Evolutionary conservation across 2,888 invertebrate species (phyloP).

Genomic region (Protophormia terraenovae): DNA sequence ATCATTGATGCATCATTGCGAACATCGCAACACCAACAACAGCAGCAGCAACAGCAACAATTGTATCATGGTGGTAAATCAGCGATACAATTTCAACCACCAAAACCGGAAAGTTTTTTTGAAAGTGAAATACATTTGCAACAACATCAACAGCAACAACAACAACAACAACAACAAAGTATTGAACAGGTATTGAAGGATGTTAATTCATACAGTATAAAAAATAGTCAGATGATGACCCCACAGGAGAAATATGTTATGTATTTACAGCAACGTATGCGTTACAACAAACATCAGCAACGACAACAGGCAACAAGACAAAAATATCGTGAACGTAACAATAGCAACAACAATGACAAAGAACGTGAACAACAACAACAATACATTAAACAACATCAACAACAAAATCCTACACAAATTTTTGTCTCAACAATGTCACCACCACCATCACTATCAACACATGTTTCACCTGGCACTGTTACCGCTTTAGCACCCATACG

Average conservation of each 20-base stretch:
- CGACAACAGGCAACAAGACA: conserved; percentile 59
- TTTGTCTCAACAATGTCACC: conserved; percentile 70
- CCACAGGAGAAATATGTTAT: conserved; percentile 80
- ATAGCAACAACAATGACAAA: conserved; percentile 28
- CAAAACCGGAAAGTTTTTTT: conserved; percentile 67
- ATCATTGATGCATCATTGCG: conserved; percentile 61
- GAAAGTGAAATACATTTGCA: conserved; percentile 53
- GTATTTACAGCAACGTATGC: conserved; percentile 79
- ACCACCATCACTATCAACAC: conserved; percentile 67
- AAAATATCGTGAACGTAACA: conserved; percentile 48
- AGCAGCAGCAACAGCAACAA: conserved; percentile 64
- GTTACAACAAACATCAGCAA: conserved; percentile 72
- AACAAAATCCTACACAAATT: conserved; percentile 59
- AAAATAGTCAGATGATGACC: conserved; percentile 75
- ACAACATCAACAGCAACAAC: conserved; percentile 39
- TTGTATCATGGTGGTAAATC: conserved; percentile 60
- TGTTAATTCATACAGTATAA: conserved; percentile 55
- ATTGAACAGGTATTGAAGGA: conserved; percentile 63
- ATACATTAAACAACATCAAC: conserved; percentile 61
- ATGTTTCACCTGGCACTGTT: conserved; percentile 12
- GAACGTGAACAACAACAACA: conserved; percentile 58
- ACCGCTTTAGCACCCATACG: conserved; percentile 43
- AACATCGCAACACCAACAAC: conserved; percentile 68
- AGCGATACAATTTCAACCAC: conserved; percentile 64
- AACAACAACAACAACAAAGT: conserved; percentile 63